These are phyloP conservation scores for Eonycteris spelaea DNA, from an alignment of 2,113 vertebrate species.

Conservation along the genomic window DNA sequence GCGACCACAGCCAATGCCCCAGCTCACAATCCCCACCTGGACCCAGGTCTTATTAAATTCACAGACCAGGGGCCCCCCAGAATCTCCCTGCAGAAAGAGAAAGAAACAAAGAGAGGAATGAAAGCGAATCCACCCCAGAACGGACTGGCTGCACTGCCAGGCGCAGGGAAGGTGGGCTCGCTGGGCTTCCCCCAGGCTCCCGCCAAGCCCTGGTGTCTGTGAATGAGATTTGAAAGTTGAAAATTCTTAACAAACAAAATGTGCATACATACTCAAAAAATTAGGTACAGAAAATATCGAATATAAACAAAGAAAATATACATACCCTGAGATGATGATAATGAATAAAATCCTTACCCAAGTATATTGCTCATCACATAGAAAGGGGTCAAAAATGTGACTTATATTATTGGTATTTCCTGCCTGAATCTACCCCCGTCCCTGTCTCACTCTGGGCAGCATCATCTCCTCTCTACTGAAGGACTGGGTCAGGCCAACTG, in stretches of 20 bases:
- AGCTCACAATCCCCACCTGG: constrained; percentile 70
- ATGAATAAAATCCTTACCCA: not conserved
- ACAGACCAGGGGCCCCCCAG: constrained; percentile 67
- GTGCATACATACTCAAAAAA: not conserved
- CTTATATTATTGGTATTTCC: not conserved
- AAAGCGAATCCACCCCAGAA: not conserved
- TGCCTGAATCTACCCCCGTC: not conserved
- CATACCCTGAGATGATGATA: not conserved
- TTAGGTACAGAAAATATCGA: not conserved
- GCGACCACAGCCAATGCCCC: constrained; percentile 41
- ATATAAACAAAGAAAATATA: not conserved
- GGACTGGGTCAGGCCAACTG: not conserved
- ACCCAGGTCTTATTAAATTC: constrained; percentile 43
- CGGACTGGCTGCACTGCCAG: not conserved
- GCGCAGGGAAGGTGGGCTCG: fast-evolving
- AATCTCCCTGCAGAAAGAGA: constrained; percentile 70
- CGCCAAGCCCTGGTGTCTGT: not conserved
- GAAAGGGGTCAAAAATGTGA: not conserved
- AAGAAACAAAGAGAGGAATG: constrained; percentile 7
- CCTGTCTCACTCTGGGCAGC: not conserved
- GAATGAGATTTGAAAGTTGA: not conserved
- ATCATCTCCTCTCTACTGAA: not conserved
- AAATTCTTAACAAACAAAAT: not conserved
- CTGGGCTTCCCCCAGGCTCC: not conserved
- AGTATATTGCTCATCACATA: not conserved